Evolutionary conservation across 2,888 invertebrate genomes (phyloP).

Genomic region (Polyommatus icarus): DNA sequence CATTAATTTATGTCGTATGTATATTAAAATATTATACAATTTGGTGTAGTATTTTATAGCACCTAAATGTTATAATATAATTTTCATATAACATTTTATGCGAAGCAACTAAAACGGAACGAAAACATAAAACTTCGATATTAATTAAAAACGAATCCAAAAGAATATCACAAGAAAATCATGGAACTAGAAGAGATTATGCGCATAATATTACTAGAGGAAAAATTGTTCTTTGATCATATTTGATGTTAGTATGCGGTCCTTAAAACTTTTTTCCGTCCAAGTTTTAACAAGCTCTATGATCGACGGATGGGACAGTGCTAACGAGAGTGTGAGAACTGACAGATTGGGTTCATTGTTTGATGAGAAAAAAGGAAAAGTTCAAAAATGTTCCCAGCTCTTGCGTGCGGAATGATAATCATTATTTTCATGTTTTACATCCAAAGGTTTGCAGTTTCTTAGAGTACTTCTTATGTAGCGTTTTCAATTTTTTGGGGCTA

Average conservation of each 20-base stretch:
- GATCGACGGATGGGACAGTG: slow-evolving; percentile 48
- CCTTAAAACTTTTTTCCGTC: slow-evolving; percentile 59
- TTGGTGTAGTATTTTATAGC: too few species aligned
- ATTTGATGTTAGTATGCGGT: slow-evolving; percentile 48
- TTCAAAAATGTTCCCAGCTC: slow-evolving; percentile 30
- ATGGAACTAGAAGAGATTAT: slow-evolving; percentile 32
- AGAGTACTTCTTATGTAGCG: not conserved
- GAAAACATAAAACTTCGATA: not conserved
- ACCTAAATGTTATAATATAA: too few species aligned
- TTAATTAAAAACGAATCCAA: slow-evolving; percentile 18
- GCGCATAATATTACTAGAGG: slow-evolving; percentile 34
- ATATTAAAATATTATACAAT: too few species aligned
- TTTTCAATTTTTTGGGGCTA: not conserved
- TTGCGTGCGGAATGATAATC: not conserved
- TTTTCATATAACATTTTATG: too few species aligned
- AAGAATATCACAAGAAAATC: slow-evolving; percentile 25
- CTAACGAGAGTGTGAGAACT: slow-evolving; percentile 42
- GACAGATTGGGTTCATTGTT: slow-evolving; percentile 35
- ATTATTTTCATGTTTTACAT: slow-evolving; percentile 1
- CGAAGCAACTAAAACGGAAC: not conserved
- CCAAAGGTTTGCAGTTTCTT: not conserved
- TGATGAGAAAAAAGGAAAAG: slow-evolving; percentile 32
- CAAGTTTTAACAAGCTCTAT: slow-evolving; percentile 60
- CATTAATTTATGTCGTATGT: too few species aligned
- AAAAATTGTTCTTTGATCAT: slow-evolving; percentile 44